Evolutionary conservation across 37 sponge, comb jelly and placozoan genomes (phyloP), one percentile per base, ranked within the genome.

Genomic region (Axinella damicornis): DNA sequence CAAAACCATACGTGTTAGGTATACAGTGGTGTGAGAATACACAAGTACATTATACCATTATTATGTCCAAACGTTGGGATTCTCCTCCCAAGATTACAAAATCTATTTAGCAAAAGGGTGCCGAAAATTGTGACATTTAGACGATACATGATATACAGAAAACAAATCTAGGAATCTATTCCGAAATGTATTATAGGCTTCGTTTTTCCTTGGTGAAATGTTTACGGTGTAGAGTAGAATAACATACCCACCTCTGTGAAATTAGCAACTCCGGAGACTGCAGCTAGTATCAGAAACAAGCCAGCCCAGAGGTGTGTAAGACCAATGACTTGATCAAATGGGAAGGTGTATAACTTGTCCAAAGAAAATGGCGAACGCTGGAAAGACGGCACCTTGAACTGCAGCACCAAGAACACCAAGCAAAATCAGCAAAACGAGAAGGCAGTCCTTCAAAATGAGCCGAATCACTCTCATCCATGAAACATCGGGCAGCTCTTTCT

Each of bases 361-460:
- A 91, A 94, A 91, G 58, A 94, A 33, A 20, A 94, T 73, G 37
- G 93, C 71, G 79, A 94, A 94, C 28, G 79, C 17, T 0, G 95
- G 95, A 5, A 65, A 85, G 20, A 82, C 36, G 30, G 25, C 0
- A 0, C 95, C 95, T 58, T 81, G 65, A 17, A 89, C 84, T 28
- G 58, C 60, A 21, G 93, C 83, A 55, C 93, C 95, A 1, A 91
- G 30, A 19, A 84, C 12, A 5, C 95, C 96, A 2, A 94, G 28
- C 1, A 82, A 14, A 52, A 96, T 89, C 32, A 89, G 56, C 67
- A 72, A 83, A n/a, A n/a, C n/a, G n/a, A n/a, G n/a, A n/a, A n/a
- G n/a, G 92, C 94, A 96, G 55, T 96, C 97, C 18, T 39, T 71
- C 27, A 83, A 52, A 83, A 92, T 96, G 58, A 82, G 22, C 37